Base-by-base conservation (phyloP, 2,113 vertebrate species). In the Callipepla californica region DNA sequence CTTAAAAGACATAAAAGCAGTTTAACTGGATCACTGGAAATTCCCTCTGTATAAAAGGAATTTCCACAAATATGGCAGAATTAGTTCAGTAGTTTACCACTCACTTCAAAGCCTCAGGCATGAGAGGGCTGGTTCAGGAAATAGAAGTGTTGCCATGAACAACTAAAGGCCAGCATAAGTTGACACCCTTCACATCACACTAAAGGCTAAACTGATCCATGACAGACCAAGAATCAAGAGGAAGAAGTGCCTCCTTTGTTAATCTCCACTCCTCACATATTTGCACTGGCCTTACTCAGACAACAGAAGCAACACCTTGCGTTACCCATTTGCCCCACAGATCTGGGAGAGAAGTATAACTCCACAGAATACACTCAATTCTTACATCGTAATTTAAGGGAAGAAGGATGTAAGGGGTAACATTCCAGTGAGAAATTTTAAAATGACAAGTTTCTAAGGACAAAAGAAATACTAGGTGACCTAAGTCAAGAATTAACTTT, bases 401-500 rank as follows among this genome's bases (percentile, higher is more conserved):
- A 85, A 76, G 44, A 51, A 79, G 42, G 50, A 83, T 20, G 17
- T 38, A 78, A 83, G 86, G 28, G 42, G 21, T 88, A 95, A 80
- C 5, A 95, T 72, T 83, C 1, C 8, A 72, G 38, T 28, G 34
- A 84, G 44, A 92, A 77, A 81, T 65, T 90, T 86, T 90, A 78
- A 95, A 94, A 80, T 50, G 6, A 63, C 73, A 78, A 21, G 65
- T 75, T 94, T 83, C 68, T 90, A 78, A 92, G 76, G 73, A 88
- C 76, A 92, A 90, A 96, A 94, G 72, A 93, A 93, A 95, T 80
- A 94, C 65, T 34, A 78, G 44, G 44, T 90, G 73, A 84, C 86
- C 17, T 2, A 94, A 95, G 76, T 84, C 80, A 93, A 78, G 80
- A 93, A 93, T 96, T 88, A 94, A 90, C 63, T 87, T 95, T 67